These are phyloP conservation scores for Lymantria monacha DNA, from an alignment of 2,888 invertebrate species.

Conservation along the genomic window DNA sequence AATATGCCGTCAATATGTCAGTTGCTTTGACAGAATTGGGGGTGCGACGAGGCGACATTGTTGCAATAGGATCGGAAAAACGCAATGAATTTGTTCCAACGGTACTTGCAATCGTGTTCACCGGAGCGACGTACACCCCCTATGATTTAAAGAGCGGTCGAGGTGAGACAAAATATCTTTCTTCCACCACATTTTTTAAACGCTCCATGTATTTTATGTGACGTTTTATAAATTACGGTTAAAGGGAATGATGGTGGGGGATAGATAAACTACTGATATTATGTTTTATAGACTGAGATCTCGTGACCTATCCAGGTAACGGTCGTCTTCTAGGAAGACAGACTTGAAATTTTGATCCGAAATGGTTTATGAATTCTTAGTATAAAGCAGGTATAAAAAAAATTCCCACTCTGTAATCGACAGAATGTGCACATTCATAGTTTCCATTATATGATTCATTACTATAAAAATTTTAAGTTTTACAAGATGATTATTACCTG, in stretches of 20 bases:
- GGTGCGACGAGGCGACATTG: constrained; percentile 72
- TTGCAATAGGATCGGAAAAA: constrained; percentile 84
- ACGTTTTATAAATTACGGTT: constrained; percentile 5
- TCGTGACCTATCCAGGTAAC: no score
- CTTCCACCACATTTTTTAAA: constrained; percentile 22
- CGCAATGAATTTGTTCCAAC: constrained; percentile 78
- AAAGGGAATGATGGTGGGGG: not conserved
- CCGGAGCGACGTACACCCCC: constrained; percentile 58
- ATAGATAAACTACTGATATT: not conserved
- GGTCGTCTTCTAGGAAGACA: no score
- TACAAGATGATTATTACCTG: no score
- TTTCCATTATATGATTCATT: no score
- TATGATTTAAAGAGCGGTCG: constrained; percentile 51
- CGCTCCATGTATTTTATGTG: constrained; percentile 18
- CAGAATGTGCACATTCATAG: no score
- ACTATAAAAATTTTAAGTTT: no score
- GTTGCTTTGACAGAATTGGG: constrained; percentile 72
- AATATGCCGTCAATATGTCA: constrained; percentile 77
- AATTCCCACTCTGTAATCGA: no score
- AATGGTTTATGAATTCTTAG: no score
- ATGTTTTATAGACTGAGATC: no score
- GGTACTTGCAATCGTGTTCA: constrained; percentile 73
- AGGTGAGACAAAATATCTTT: constrained; percentile 43
- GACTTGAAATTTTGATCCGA: no score
- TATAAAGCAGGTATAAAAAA: no score